Base-by-base conservation (phyloP, 2,888 invertebrate genomes). In the Hermodice carunculata region DNA sequence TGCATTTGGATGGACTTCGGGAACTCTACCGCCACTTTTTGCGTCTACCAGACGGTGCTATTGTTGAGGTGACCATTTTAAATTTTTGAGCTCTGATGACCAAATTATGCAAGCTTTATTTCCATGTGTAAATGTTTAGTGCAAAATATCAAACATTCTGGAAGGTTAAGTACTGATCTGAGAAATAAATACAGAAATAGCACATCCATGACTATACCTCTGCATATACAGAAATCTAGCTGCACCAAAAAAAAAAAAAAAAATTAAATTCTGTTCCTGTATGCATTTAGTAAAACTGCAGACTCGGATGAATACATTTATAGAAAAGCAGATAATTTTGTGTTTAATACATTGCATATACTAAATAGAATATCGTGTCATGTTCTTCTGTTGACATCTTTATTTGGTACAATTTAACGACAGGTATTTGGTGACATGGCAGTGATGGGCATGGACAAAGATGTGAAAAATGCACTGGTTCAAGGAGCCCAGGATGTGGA, bases 31-130 rank as follows among this genome's bases (percentile, higher is more conserved):
- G 84, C 51, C 83, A 84, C 66, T 84, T 82, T 72, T 74, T 84
- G 28, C 64, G 82, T 5, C 78, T 82, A 0, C 84, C 84, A 29
- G 82, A 84, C 73, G 84, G 84, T 4, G 83, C 81, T 37, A 78
- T 84, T 49, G 78, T 81, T 17, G 84, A 84, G 81, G 84, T 84
- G 28, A n/a, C n/a, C n/a, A n/a, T n/a, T n/a, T n/a, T n/a, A n/a
- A n/a, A n/a, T n/a, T n/a, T n/a, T n/a, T n/a, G n/a, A n/a, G n/a
- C n/a, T n/a, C n/a, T n/a, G n/a, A n/a, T n/a, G n/a, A n/a, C n/a
- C n/a, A n/a, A n/a, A n/a, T n/a, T n/a, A n/a, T n/a, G n/a, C n/a
- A n/a, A n/a, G n/a, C n/a, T n/a, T n/a, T n/a, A n/a, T n/a, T n/a
- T n/a, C n/a, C n/a, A n/a, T n/a, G n/a, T n/a, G n/a, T n/a, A n/a